Evolutionary conservation across 2,113 vertebrate genomes (phyloP).

Genomic region (Antennarius striatus): DNA sequence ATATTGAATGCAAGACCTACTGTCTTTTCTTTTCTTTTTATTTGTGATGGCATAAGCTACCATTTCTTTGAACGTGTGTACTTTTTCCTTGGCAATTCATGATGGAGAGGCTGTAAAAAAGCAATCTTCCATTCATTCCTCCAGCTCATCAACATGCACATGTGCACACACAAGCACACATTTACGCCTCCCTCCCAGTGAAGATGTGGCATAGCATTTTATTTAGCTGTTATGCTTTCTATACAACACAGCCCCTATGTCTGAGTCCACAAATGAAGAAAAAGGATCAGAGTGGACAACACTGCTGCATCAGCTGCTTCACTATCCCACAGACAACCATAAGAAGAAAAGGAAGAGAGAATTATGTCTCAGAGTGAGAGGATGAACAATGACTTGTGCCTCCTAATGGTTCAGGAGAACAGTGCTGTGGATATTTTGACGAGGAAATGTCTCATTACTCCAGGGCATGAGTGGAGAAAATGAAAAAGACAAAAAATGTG

Average conservation of each 20-base stretch:
- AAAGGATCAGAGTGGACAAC: constrained; percentile 56
- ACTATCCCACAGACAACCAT: constrained; percentile 32
- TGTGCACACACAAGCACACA: not conserved
- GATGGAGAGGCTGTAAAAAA: constrained; percentile 71
- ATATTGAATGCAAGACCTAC: not conserved
- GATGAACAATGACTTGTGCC: constrained; percentile 55
- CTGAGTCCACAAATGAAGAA: constrained; percentile 59
- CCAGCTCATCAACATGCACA: constrained; percentile 52
- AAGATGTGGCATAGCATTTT: constrained; percentile 50
- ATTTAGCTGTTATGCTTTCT: constrained; percentile 35
- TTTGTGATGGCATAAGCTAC: not conserved
- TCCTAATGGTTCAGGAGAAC: constrained; percentile 53
- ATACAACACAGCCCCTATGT: constrained; percentile 23
- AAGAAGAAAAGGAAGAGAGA: constrained; percentile 44
- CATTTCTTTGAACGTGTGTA: constrained; percentile 32
- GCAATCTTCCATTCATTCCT: constrained; percentile 56
- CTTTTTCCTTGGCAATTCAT: constrained; percentile 47
- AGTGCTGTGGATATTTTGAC: constrained; percentile 43
- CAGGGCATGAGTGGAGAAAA: constrained; percentile 21
- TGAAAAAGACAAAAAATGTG: constrained; percentile 38
- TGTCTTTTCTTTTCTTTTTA: not conserved
- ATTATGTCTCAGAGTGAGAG: constrained; percentile 49
- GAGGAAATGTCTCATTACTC: constrained; percentile 57
- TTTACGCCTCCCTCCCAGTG: constrained; percentile 21
- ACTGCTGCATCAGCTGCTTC: constrained; percentile 36